Evolutionary conservation across 2,888 invertebrate species (phyloP).

Genomic region (Chromoteleia sp.): DNA sequence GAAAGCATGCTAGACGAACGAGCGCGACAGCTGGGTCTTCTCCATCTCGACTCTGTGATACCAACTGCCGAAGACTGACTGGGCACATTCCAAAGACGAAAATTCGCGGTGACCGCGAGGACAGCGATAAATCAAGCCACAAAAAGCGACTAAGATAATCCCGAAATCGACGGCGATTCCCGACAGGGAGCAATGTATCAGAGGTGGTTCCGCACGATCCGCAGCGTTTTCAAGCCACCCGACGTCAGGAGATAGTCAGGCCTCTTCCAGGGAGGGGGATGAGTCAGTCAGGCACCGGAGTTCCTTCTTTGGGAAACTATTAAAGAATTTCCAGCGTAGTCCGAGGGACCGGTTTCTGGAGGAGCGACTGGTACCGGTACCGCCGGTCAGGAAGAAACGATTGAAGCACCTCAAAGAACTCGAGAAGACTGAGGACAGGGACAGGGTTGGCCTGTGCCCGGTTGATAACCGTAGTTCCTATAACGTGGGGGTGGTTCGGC

Average conservation of each 20-base stretch:
- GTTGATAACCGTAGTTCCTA: constrained; percentile 38
- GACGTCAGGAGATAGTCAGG: constrained; percentile 78
- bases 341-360: constrained; percentile 74
- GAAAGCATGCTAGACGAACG: constrained; percentile 51
- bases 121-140: constrained; percentile 1
- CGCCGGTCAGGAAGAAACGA: constrained; percentile 73
- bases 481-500: neutral
- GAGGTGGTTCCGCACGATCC: constrained; percentile 74
- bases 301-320: constrained; percentile 77
- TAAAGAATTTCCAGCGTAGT: constrained; percentile 77
- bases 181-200: constrained; percentile 79
- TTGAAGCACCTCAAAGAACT: neutral
- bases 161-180: constrained; percentile 72
- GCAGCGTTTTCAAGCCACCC: constrained; percentile 78
- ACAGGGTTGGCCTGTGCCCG: constrained; percentile 23
- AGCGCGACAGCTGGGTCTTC: constrained; percentile 53
- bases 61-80: constrained; percentile 54
- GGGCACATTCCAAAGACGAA: constrained; percentile 64
- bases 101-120: neutral
- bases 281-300: constrained; percentile 73
- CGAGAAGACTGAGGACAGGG: constrained; percentile 46
- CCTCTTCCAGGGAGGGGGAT: constrained; percentile 7
- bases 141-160: constrained; percentile 29
- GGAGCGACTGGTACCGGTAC: constrained; percentile 68
- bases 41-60: constrained; percentile 54